Evolutionary conservation across 2,888 invertebrate genomes (phyloP).

Genomic region (Cistogaster globosa): DNA sequence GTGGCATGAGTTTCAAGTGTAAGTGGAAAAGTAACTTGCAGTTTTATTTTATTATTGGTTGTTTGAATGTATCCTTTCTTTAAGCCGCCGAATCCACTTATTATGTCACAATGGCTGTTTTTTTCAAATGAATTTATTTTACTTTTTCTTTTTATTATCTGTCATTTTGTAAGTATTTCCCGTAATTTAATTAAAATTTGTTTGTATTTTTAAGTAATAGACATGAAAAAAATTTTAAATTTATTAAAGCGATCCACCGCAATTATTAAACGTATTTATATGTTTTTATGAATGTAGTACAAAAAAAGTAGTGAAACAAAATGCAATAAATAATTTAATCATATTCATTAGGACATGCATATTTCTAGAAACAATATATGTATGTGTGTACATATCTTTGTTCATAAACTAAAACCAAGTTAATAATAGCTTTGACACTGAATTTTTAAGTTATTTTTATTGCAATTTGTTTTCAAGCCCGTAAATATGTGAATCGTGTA

Average conservation of each 20-base stretch:
- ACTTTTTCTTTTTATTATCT: conserved; percentile 18
- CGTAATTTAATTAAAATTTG: conserved; percentile 7
- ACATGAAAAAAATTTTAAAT: conserved; percentile 5
- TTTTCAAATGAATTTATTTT: conserved; percentile 28
- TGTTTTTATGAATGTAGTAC: too few relatives aligned
- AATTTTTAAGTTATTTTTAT: too few relatives aligned
- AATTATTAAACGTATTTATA: conserved; percentile 13
- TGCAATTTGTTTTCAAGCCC: too few relatives aligned
- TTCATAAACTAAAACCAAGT: too few relatives aligned
- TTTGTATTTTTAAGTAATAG: not conserved
- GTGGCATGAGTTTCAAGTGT: conserved; percentile 34
- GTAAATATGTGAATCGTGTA: too few relatives aligned
- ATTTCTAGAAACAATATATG: too few relatives aligned
- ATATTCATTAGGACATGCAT: too few relatives aligned
- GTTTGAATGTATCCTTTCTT: conserved; percentile 43
- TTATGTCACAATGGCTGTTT: conserved; percentile 61
- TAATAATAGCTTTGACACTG: too few relatives aligned
- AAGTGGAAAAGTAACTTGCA: conserved; percentile 36
- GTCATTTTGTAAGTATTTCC: conserved; percentile 38
- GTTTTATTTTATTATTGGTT: not conserved
- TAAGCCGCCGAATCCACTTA: conserved; percentile 37
- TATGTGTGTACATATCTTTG: too few relatives aligned
- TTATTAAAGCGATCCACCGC: not conserved
- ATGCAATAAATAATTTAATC: too few relatives aligned
- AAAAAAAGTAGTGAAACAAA: too few relatives aligned